Base-by-base conservation (phyloP, 2,113 vertebrate genomes). In the Pangasianodon hypophthalmus region DNA sequence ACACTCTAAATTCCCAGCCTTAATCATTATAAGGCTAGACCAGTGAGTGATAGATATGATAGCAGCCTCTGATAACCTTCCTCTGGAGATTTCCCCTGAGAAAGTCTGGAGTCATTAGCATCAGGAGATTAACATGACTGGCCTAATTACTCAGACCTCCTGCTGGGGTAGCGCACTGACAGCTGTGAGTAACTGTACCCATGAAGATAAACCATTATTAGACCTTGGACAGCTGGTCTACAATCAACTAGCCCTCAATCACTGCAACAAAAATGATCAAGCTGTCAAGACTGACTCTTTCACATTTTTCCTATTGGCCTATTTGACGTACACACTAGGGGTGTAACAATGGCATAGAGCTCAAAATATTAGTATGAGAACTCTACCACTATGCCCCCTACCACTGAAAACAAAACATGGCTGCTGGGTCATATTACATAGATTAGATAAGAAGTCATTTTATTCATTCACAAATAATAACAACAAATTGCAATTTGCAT, bases 61-160 rank as follows among this genome's bases (percentile, higher is more conserved):
- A 32, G 50, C 41, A 69, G 32, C 8, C 46, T 90, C 50, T 87
- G 60, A 87, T 90, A 90, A 86, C 85, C 82, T 32, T 88, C 37
- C n/a, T 69, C 46, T 50, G 13, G 26, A 37, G 84, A 60, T 54
- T 88, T 88, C 54, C 79, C 84, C 81, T 32, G 87, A 83, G 67
- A 13, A 60, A 91, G 87, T 77, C 87, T 88, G 87, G 91, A 88
- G 77, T 88, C 48, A 69, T 48, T 56, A 67, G 77, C 85, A 88
- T 84, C 50, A 58, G 75, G 69, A 90, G 91, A 90, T 92, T 84
- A 88, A 79, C n/a, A 83, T 54, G 71, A 64, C 87, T 92, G 80
- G 87, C 87, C 84, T 92, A 91, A 88, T 88, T 90, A 88, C 64
- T 54, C 84, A 48, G 48, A 62, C 79, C 85, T 73, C 80, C 46